A percentile compares a stretch with the other conserved stretches of the same genome.
These are phyloP conservation scores for Rhagonycha lutea DNA, from an alignment of 2,888 invertebrate species.

Conservation along the genomic window DNA sequence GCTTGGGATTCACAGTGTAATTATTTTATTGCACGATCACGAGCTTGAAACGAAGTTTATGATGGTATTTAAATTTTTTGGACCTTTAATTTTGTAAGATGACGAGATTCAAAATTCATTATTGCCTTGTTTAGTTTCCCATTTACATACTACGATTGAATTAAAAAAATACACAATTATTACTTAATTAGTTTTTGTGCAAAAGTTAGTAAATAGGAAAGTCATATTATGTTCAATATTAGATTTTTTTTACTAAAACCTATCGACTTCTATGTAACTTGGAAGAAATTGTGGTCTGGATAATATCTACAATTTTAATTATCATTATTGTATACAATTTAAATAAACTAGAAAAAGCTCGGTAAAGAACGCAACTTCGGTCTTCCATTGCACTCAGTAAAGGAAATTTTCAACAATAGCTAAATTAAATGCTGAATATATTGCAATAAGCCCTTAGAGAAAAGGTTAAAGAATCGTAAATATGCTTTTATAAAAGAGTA, in stretches of 20 bases:
- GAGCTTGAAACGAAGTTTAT: too few species aligned
- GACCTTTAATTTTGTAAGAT: too few species aligned
- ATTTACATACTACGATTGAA: too few species aligned
- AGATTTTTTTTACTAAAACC: background rate
- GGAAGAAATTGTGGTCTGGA: background rate
- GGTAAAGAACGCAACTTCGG: background rate
- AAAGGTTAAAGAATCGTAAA: background rate
- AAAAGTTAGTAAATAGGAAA: too few species aligned
- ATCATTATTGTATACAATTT: background rate
- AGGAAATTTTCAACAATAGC: background rate
- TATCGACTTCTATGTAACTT: background rate
- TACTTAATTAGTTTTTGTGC: too few species aligned
- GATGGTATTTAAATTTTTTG: too few species aligned
- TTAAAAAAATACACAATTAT: too few species aligned
- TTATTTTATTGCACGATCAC: too few species aligned
- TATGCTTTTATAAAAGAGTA: background rate
- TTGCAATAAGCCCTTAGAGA: background rate
- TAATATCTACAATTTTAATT: background rate
- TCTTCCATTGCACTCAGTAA: background rate
- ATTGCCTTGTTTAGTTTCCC: too few species aligned
- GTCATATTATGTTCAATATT: too few species aligned
- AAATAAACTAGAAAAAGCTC: background rate
- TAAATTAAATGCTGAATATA: background rate
- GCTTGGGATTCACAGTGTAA: too few species aligned
- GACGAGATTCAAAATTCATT: too few species aligned